These are phyloP conservation scores for Drosophila anceps DNA, from an alignment of 2,888 invertebrate genomes.

Conservation along the genomic window DNA sequence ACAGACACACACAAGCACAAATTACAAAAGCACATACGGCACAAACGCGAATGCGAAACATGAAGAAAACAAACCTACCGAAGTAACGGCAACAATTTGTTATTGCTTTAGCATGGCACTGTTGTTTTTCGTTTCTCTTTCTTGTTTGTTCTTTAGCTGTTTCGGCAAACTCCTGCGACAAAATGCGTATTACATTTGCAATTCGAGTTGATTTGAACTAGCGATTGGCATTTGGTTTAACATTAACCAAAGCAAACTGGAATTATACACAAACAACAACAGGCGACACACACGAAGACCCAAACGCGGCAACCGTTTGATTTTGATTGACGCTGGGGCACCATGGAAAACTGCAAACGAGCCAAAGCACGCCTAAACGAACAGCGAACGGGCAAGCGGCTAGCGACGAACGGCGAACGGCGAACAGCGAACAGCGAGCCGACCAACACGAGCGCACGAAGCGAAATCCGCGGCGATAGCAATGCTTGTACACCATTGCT, in stretches of 20 bases:
- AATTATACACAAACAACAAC: conserved; percentile 26
- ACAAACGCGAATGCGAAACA: conserved; percentile 41
- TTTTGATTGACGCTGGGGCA: conserved; percentile 77
- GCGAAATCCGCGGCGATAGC: conserved; percentile 26
- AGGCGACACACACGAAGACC: conserved; percentile 54
- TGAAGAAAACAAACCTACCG: conserved; percentile 47
- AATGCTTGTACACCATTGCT: conserved; percentile 9
- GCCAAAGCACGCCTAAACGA: conserved; percentile 38
- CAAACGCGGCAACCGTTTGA: conserved; percentile 78
- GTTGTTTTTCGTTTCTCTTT: conserved; percentile 19
- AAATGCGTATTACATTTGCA: conserved; percentile 61
- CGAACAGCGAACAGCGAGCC: conserved; percentile 24
- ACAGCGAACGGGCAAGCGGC: conserved; percentile 7
- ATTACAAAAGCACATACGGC: conserved; percentile 36
- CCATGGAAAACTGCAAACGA: conserved; percentile 76
- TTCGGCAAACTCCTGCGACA: conserved; percentile 25
- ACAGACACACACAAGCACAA: conserved; percentile 18
- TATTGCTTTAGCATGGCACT: conserved; percentile 54
- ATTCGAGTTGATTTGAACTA: conserved; percentile 44
- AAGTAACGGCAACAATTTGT: conserved; percentile 57
- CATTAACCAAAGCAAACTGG: conserved; percentile 17
- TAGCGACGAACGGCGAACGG: conserved; percentile 13
- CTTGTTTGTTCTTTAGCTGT: neutral
- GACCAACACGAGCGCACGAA: conserved; percentile 48
- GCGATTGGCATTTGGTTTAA: conserved; percentile 46